Evolutionary conservation across 2,113 vertebrate species (phyloP).

Genomic region (Oophaga pumilio): DNA sequence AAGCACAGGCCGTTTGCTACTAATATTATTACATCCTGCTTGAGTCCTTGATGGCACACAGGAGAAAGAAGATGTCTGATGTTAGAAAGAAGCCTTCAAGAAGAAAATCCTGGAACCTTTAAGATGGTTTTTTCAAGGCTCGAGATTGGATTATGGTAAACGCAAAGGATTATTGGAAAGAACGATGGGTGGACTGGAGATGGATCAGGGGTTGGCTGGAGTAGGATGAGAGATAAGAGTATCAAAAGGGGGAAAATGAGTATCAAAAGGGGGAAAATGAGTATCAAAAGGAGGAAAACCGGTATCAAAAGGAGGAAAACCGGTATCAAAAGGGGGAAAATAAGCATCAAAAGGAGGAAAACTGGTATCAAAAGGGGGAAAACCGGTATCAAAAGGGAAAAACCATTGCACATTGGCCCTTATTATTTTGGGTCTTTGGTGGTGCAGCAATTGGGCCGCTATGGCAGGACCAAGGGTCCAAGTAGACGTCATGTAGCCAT

Average conservation of each 20-base stretch:
- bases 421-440: neutral
- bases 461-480: neutral
- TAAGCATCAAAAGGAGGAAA: no score
- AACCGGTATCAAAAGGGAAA: no score
- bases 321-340: no score
- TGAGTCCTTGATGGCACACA: neutral
- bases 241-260: neutral
- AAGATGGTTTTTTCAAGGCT: neutral
- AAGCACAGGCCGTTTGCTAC: slow-evolving; percentile 4
- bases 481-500: neutral
- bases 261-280: no score
- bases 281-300: no score
- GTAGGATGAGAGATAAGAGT: neutral
- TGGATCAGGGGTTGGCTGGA: neutral
- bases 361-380: no score
- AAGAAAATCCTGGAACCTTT: neutral
- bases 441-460: neutral
- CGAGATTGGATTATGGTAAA: neutral
- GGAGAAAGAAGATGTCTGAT: neutral
- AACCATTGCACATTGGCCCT: neutral
- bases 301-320: no score
- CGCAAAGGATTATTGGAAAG: neutral
- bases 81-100: neutral
- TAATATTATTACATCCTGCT: neutral
- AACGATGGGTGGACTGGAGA: neutral